These are phyloP conservation scores for Scartelaos histophorus DNA, from an alignment of 2,113 vertebrate species.

Conservation along the genomic window DNA sequence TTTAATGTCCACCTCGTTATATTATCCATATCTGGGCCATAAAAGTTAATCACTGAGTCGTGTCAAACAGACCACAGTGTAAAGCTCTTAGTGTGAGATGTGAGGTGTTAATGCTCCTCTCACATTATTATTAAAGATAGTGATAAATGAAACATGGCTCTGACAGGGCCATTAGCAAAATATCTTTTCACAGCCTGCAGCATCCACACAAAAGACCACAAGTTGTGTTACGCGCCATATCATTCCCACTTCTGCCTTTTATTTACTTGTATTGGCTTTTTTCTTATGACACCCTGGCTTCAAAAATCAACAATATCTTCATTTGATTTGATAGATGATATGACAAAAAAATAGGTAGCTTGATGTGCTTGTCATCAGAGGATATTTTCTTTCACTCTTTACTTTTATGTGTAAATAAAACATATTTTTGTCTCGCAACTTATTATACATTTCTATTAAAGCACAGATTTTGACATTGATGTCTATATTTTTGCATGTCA, in stretches of 20 bases:
- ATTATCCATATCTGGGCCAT: slow-evolving; percentile 1
- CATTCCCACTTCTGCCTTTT: slow-evolving; percentile 20
- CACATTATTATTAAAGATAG: slow-evolving; percentile 56
- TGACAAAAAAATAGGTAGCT: neutral
- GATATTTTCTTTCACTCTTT: neutral
- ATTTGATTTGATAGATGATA: slow-evolving; percentile 7
- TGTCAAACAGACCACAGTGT: slow-evolving; percentile 33
- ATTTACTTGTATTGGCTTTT: slow-evolving; percentile 40
- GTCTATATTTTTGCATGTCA: neutral
- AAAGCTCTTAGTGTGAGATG: slow-evolving; percentile 43
- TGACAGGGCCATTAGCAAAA: slow-evolving; percentile 62
- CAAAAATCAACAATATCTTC: slow-evolving; percentile 1
- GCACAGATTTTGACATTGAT: slow-evolving; percentile 10
- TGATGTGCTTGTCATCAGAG: neutral
- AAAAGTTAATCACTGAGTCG: slow-evolving; percentile 24
- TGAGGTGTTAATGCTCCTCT: slow-evolving; percentile 49
- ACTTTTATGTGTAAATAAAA: neutral
- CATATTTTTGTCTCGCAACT: neutral
- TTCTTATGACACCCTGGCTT: slow-evolving; percentile 11
- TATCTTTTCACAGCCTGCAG: slow-evolving; percentile 63
- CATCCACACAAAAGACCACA: slow-evolving; percentile 50
- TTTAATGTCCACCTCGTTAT: neutral
- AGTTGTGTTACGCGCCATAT: slow-evolving; percentile 38
- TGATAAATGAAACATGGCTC: slow-evolving; percentile 58
- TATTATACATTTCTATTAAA: neutral